Evolutionary conservation across 2,888 invertebrate species (phyloP).

Genomic region (Epinotia nisella): DNA sequence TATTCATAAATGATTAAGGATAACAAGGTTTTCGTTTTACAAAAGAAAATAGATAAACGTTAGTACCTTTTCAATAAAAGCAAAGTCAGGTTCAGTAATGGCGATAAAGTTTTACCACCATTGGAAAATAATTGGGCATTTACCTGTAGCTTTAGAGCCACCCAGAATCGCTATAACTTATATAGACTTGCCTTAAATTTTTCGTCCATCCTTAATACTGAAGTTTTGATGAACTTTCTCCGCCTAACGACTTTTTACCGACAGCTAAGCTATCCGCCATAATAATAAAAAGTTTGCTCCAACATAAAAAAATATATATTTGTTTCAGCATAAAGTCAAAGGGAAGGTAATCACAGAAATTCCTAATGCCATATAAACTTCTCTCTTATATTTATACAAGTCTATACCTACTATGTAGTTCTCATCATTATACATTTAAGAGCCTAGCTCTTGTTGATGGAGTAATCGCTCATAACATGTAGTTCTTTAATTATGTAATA

Average conservation of each 20-base stretch:
- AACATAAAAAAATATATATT: not conserved
- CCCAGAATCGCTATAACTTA: conserved; percentile 19
- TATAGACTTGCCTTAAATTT: not conserved
- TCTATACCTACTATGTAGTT: no score
- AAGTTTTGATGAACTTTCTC: conserved; percentile 32
- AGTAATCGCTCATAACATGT: no score
- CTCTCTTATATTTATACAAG: no score
- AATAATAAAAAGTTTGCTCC: conserved; percentile 19
- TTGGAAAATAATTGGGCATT: conserved; percentile 17
- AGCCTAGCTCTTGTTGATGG: no score
- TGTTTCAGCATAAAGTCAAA: not conserved
- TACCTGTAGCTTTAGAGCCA: conserved; percentile 14
- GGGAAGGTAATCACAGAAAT: not conserved
- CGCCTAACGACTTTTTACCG: conserved; percentile 30
- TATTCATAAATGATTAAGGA: not conserved
- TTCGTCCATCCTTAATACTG: conserved; percentile 14
- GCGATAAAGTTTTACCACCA: conserved; percentile 10
- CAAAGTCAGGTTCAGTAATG: conserved; percentile 13
- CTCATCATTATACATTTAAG: no score
- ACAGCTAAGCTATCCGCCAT: conserved; percentile 23
- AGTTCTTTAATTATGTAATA: no score
- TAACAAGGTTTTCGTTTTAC: not conserved
- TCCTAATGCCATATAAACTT: not conserved
- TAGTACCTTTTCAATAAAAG: conserved; percentile 5
- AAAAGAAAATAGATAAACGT: not conserved